Evolutionary conservation across 2,113 vertebrate genomes (phyloP), one percentile per base, ranked within the genome.

Genomic region (Malaclemys terrapin): DNA sequence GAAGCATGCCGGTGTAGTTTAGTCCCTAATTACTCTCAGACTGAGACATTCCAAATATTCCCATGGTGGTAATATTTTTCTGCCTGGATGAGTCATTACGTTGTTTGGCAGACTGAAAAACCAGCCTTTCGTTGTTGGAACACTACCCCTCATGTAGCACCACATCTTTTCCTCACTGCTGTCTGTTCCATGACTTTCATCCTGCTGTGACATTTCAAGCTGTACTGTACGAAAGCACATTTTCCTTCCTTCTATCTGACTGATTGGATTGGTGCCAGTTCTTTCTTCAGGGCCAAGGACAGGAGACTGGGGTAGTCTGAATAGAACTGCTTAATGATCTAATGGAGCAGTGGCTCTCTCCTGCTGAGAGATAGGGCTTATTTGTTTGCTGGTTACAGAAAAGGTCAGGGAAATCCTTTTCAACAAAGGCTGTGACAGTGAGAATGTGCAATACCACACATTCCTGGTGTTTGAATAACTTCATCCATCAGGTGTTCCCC

Each of bases 1-100:
- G 98, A 98, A 99, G 98, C 98, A 98, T 99, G 98, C 99, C 98
- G 97, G 98, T 99, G 98, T 99, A 99, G 99, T 99, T 99, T 99
- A 99, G 98, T 98, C 98, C 98, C 99, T 99, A 99, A 99, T 99
- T 99, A 99, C 98, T 99, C 99, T 99, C 98, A 98, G 98, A 97
- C 98, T 98, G 99, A 98, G 98, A 98, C 88, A 94, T 98, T 99
- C 98, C 98, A 98, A 98, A 98, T 99, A 99, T 99, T 99, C 99
- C 99, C 99, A 98, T 97, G 98, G 98, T 98, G 98, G 98, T 99
- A 99, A 99, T 99, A 99, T 99, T 99, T 99, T 99, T 98, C 98
- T 99, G 99, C 99, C 98, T 99, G 98, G 98, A 98, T 98, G 98
- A 98, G 98, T 98, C 98, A 99, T 99, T 99, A 98, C 98, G 98